Evolutionary conservation across 2,113 vertebrate species (phyloP), one percentile per base, ranked within the genome.

Genomic region (Narcine bancroftii): DNA sequence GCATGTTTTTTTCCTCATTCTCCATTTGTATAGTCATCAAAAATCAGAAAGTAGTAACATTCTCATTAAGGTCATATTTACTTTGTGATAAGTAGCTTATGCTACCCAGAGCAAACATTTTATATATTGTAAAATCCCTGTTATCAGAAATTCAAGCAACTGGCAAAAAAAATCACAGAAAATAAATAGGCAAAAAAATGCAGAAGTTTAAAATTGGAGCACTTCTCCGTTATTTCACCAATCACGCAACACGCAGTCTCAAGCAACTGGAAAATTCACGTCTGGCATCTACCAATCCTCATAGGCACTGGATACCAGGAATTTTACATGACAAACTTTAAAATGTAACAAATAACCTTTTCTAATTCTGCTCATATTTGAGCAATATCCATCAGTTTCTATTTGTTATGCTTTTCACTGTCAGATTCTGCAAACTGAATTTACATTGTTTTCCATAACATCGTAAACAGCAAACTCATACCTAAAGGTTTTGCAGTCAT

Each of bases 21-120:
- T 85, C 50, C 29, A 56, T 85, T 56, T 33, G 33, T n/a, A 56
- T 50, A 2, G n/a, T 85, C 33, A 85, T 85, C 29, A 17, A 56
- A 33, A 56, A 85, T 33, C 17, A n/a, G 29, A 29, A 33, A 81
- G 45, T 15, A 81, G 10, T 81, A 33, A 79, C 15, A 79, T 11
- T 29, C 26, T 50, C 77, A 47, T 81, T 81, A 11, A 85, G 79
- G 26, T 56, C 47, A 83, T 85, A 85, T 85, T 85, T 85, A 53
- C 50, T 85, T 56, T n/a, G 29, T 17, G 47, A 33, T 83, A 56
- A 53, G 29, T 24, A n/a, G 47, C n/a, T 53, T 83, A 29, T 83
- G 6, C 10, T 53, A 33, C 15, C 50, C 79, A 33, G 29, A 33
- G 10, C 29, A 33, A 33, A 21, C 10, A 83, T 53, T 83, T 83